Conservation (phyloP, 2,797 vertebrate species). For the Loriculus beryllinus region DNA sequence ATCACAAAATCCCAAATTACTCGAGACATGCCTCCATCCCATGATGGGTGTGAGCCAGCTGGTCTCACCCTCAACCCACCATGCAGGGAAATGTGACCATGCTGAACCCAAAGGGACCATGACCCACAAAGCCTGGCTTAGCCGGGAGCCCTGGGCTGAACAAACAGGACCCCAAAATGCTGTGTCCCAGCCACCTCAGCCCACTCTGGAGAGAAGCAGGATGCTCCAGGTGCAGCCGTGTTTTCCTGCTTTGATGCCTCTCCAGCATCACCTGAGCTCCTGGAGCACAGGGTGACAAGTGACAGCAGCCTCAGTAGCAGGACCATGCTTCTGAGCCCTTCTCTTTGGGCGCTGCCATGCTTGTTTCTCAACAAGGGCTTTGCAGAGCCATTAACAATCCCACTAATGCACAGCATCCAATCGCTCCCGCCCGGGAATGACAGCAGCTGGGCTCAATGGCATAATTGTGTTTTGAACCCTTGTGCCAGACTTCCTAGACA, state of each 20-base stretch:
- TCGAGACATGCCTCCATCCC: not conserved
- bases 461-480: not conserved
- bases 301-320: not conserved
- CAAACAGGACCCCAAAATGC: not conserved
- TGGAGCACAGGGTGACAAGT: not conserved
- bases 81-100: not conserved
- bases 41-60: not conserved
- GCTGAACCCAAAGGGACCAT: not conserved
- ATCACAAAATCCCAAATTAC: not conserved
- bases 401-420: not conserved
- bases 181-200: not conserved
- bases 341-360: rapidly evolving
- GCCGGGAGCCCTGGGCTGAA: not conserved
- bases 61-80: not conserved
- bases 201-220: not conserved
- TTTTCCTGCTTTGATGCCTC: not conserved
- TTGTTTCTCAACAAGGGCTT: not conserved
- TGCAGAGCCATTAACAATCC: not conserved
- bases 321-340: not conserved
- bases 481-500: not conserved
- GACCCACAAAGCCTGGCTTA: not conserved
- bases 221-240: not conserved
- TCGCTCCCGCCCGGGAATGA: not conserved
- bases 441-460: not conserved
- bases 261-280: not conserved